Conservation (phyloP, 2,888 invertebrate genomes). For the Acanthosepion pharaonis region DNA sequence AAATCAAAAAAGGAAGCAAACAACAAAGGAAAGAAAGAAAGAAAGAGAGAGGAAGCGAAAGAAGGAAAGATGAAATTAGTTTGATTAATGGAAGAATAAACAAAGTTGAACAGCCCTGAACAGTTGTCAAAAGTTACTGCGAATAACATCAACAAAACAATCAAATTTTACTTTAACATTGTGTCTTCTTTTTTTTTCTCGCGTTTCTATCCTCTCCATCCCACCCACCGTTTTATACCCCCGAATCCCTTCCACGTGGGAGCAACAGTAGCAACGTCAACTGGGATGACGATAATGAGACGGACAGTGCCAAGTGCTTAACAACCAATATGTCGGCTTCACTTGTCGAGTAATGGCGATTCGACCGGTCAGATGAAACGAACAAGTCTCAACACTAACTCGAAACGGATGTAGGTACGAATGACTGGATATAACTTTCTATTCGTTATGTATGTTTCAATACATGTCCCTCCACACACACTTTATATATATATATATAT, state of each 20-base stretch:
- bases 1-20: not conserved
- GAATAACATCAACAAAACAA: slow-evolving; percentile 21
- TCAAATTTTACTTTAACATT: not conserved
- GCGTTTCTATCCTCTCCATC: not conserved
- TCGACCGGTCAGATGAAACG: not conserved
- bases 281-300: not conserved
- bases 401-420: not conserved
- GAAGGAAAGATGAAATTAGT: not conserved
- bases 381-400: not conserved
- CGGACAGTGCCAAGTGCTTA: slow-evolving; percentile 33
- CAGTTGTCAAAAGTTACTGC: not conserved
- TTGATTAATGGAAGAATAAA: slow-evolving; percentile 7
- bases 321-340: not conserved
- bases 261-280: not conserved
- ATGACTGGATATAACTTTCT: not conserved
- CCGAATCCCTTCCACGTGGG: not conserved
- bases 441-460: not conserved
- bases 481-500: not conserved
- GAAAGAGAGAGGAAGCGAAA: not conserved
- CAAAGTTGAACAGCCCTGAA: not conserved
- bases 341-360: not conserved
- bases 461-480: not conserved
- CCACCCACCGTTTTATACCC: not conserved
- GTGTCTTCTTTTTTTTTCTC: not conserved
- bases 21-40: not conserved